Evolutionary conservation across 2,888 invertebrate species (phyloP), one percentile per base, ranked within the genome.

Genomic region (Amiota communis): DNA sequence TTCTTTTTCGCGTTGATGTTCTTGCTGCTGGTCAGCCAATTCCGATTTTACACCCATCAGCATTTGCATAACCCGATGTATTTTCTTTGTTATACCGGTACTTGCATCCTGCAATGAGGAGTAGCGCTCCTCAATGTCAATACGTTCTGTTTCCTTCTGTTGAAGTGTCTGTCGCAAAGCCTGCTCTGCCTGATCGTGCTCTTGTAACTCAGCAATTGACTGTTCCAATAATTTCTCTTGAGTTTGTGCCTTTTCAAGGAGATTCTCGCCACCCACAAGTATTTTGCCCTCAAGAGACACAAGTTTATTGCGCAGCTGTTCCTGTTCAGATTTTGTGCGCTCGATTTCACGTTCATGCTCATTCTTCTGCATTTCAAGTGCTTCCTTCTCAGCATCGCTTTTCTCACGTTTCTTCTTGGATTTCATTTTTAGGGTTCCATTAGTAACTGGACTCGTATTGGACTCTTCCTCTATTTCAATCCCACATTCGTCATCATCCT

Each of bases 1-100:
- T 89, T 99, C 99, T 94, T 98, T 97, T 91, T 99, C 98, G 59
- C 98, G 91, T 91, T 98, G 98, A 87, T 98, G 98, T 85, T 99
- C 99, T 77, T 97, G 93, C 87, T 97, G 96, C 81, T 96, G 93
- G 90, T 97, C 96, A 0, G 94, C 94, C 75, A 96, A 90, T 88
- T 97, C 96, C 0, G 95, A 95, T 87, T 96, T 95, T 0, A 95
- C 95, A 0, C 96, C 95, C 91, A 96, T 94, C 61, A 98, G 91
- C 90, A 97, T 93, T 70, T 95, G 94, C 88, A 96, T 96, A 0
- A 97, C 95, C 77, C 97, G 95, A 86, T 96, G 96, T 71, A 99
- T 92, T 88, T 98, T 98, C 84, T 97, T 95, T 0, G 96, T 96
- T 87, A 98, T 95, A 0, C 97, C 98, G 0, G 94, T 92, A 77